These are phyloP conservation scores for Ammodytes dubius DNA, from an alignment of 2,113 vertebrate genomes.

Conservation along the genomic window DNA sequence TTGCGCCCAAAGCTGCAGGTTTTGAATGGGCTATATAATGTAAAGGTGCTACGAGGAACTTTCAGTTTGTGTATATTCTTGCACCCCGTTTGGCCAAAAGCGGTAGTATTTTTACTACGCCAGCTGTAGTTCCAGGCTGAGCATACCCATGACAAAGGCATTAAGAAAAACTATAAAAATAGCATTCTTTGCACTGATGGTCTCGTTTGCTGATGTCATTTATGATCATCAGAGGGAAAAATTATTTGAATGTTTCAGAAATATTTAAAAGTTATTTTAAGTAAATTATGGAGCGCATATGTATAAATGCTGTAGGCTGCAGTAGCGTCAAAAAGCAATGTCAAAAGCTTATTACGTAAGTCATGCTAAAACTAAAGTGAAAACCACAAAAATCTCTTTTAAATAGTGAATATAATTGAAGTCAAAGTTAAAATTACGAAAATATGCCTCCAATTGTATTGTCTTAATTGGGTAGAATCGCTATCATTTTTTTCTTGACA, in stretches of 20 bases:
- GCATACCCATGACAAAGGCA: too few relatives aligned
- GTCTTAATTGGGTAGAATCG: slow-evolving; percentile 37
- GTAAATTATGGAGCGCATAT: slow-evolving; percentile 11
- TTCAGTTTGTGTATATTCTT: too few relatives aligned
- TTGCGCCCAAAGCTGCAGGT: neutral
- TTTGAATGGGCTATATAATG: neutral
- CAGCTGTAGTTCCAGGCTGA: too few relatives aligned
- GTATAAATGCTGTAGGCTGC: neutral
- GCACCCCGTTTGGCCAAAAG: too few relatives aligned
- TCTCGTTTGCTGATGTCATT: too few relatives aligned
- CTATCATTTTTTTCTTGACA: slow-evolving; percentile 58
- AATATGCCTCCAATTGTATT: slow-evolving; percentile 32
- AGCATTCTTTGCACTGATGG: too few relatives aligned
- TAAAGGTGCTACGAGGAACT: too few relatives aligned
- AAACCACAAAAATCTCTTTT: neutral
- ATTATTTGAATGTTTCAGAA: too few relatives aligned
- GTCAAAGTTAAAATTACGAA: slow-evolving; percentile 23
- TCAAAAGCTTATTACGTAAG: neutral
- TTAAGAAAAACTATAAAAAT: too few relatives aligned
- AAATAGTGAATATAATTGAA: slow-evolving; percentile 37
- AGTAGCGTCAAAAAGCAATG: neutral
- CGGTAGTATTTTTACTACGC: too few relatives aligned
- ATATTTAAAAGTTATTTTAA: too few relatives aligned
- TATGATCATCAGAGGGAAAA: too few relatives aligned
- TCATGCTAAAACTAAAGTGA: neutral